These are phyloP conservation scores for Theretra japonica DNA, from an alignment of 2,888 invertebrate genomes.

Conservation along the genomic window DNA sequence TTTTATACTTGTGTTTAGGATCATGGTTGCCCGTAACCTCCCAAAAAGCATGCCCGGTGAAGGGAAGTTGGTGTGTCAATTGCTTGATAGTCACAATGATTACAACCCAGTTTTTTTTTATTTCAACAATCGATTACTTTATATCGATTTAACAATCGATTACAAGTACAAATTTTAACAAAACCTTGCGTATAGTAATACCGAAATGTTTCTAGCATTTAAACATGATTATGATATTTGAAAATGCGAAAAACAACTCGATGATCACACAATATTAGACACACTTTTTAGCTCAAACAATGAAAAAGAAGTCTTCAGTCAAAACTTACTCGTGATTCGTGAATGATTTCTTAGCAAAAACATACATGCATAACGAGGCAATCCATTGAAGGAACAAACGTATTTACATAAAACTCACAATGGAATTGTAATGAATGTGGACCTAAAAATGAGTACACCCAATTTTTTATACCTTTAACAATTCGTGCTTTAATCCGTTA, in stretches of 20 bases:
- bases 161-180: neutral
- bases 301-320: neutral
- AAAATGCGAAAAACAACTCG: neutral
- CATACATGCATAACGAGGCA: constrained; percentile 7
- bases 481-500: constrained; percentile 20
- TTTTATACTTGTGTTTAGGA: neutral
- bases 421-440: constrained; percentile 35
- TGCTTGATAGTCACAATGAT: neutral
- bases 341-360: constrained; percentile 14
- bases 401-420: constrained; percentile 21
- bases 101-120: too few species aligned
- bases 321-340: neutral
- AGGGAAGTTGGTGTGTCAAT: neutral
- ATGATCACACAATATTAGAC: constrained; percentile 31
- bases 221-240: neutral
- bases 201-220: neutral
- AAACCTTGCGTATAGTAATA: too few species aligned
- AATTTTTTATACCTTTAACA: neutral
- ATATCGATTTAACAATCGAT: neutral
- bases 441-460: constrained; percentile 37
- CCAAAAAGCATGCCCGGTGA: neutral
- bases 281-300: constrained; percentile 31
- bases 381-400: neutral
- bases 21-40: neutral
- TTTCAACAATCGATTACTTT: neutral